These are phyloP conservation scores for Caenorhabditis auriculariae DNA, from an alignment of 2,888 invertebrate species.

Conservation along the genomic window DNA sequence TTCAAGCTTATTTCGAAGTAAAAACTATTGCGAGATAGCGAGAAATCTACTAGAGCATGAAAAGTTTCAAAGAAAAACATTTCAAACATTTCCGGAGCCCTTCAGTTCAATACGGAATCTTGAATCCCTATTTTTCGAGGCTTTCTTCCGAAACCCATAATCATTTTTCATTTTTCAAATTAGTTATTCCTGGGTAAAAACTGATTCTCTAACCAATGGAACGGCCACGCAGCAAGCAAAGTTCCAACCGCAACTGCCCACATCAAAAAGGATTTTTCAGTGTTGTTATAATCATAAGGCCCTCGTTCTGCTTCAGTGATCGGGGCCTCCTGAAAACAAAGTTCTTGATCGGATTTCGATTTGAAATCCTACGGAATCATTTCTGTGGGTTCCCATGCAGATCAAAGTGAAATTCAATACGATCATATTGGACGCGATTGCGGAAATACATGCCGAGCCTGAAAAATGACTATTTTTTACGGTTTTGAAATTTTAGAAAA, in stretches of 20 bases:
- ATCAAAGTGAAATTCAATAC: constrained; percentile 57
- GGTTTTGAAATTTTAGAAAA: not conserved
- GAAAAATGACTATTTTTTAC: not conserved
- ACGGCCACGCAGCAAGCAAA: constrained; percentile 48
- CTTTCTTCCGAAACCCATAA: no score
- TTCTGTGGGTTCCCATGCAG: constrained; percentile 43
- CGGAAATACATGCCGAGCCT: constrained; percentile 48
- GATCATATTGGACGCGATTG: constrained; percentile 57
- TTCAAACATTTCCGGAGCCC: no score
- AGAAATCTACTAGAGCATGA: no score
- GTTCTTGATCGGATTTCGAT: not conserved
- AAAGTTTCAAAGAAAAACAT: no score
- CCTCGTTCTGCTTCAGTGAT: constrained; percentile 6
- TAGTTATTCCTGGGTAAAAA: not conserved
- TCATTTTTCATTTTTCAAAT: not conserved
- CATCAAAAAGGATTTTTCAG: constrained; percentile 43
- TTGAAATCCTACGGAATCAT: not conserved
- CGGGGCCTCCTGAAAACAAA: not conserved
- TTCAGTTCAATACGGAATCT: no score
- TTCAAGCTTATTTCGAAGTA: no score
- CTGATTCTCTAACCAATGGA: constrained; percentile 30
- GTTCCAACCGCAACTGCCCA: constrained; percentile 54
- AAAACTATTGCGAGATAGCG: no score
- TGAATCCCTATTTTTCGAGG: no score
- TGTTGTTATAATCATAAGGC: constrained; percentile 24